Evolutionary conservation across 2,797 vertebrate species (phyloP).

Genomic region (Bradypodion pumilum): DNA sequence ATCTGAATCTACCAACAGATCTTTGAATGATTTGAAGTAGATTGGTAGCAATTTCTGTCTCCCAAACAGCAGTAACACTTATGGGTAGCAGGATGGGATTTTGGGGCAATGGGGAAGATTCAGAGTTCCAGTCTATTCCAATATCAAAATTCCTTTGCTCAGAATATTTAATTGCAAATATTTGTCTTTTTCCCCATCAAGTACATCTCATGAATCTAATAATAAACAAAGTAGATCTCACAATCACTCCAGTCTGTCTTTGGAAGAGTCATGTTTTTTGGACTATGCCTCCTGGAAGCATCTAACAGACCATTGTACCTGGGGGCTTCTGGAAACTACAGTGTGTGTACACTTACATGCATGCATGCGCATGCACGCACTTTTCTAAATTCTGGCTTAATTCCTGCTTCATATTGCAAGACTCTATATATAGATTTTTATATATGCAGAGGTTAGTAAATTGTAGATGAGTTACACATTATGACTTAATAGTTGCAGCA

Average conservation of each 20-base stretch:
- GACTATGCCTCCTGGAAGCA: too few species aligned
- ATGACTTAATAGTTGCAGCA: neutral
- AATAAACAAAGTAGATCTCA: neutral
- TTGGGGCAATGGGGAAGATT: neutral
- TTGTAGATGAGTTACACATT: neutral
- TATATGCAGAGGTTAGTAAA: neutral
- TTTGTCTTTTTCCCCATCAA: neutral
- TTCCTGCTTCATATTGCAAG: neutral
- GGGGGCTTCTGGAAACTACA: too few species aligned
- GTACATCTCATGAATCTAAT: neutral
- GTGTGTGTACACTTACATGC: too few species aligned
- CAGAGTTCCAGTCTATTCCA: neutral
- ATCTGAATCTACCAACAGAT: neutral
- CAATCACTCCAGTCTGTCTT: neutral
- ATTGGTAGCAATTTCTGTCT: neutral
- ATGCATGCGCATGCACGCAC: too few species aligned
- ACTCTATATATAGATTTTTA: neutral
- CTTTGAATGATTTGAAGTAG: neutral
- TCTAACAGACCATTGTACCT: too few species aligned
- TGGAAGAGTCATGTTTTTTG: too few species aligned
- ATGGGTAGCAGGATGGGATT: neutral
- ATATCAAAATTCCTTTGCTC: neutral
- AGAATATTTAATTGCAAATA: neutral
- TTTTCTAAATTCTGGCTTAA: too few species aligned
- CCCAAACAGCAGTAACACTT: neutral